A percentile compares a stretch with the other conserved stretches of the same genome.
Conservation (phyloP, 2,797 vertebrate genomes). For the Scolopax bukidnonensis region DNA sequence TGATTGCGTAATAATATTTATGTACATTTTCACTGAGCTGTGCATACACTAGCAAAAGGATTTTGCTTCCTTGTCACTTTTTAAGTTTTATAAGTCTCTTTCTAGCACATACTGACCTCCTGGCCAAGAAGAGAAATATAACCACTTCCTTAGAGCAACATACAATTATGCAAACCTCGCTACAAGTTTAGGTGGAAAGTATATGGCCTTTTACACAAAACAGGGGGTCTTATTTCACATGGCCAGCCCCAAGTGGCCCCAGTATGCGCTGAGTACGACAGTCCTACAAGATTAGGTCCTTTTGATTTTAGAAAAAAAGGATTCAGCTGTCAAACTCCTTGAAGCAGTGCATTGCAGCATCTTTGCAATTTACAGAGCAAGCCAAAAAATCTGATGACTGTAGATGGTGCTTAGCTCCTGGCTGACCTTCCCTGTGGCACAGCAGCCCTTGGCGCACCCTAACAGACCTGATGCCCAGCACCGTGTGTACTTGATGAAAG, state of each 20-base stretch:
- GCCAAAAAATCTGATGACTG: conserved; percentile 21
- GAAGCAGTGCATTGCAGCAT: neutral
- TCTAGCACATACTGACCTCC: neutral
- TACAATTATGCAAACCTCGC: neutral
- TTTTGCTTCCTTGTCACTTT: neutral
- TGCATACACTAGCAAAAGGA: neutral
- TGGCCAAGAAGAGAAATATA: neutral
- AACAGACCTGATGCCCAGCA: neutral
- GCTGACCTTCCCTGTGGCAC: neutral
- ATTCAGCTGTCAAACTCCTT: neutral
- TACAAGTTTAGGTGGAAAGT: neutral
- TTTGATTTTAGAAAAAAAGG: neutral
- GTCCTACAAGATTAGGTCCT: neutral
- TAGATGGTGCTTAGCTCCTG: neutral
- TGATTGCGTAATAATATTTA: neutral
- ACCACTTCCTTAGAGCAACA: neutral
- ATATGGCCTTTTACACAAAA: neutral
- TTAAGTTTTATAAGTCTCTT: neutral
- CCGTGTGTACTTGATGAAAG: neutral
- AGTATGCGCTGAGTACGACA: neutral
- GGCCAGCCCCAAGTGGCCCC: neutral
- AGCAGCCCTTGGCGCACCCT: neutral
- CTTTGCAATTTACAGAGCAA: neutral
- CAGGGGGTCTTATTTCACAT: neutral
- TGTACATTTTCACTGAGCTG: neutral